Conservation (phyloP, 2,888 invertebrate genomes). For the Amaurobius ferox region DNA sequence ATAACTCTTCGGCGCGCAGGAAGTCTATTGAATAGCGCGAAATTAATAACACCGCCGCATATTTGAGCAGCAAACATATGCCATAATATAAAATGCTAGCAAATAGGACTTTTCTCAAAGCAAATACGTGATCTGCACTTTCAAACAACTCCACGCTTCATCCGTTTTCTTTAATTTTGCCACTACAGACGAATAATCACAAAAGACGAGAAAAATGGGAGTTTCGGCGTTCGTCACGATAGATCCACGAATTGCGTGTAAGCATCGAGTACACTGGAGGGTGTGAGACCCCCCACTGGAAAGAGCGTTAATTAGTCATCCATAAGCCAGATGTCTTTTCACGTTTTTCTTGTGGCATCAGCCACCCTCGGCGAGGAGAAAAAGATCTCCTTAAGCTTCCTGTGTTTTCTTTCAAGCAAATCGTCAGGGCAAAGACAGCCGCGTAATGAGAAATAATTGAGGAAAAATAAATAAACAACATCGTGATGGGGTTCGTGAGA, state of each 20-base stretch:
- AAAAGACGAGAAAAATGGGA: constrained; percentile 18
- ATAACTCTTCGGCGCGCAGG: constrained; percentile 58
- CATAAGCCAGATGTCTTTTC: constrained; percentile 44
- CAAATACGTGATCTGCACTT: constrained; percentile 40
- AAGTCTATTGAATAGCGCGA: constrained; percentile 55
- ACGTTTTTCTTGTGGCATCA: background rate
- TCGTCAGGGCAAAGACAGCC: background rate
- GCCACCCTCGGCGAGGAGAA: background rate
- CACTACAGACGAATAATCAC: background rate
- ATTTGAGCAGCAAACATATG: constrained; percentile 40
- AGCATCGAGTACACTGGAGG: background rate
- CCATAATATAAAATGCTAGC: constrained; percentile 38
- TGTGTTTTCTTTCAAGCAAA: constrained; percentile 3
- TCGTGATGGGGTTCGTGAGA: background rate
- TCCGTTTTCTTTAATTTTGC: background rate
- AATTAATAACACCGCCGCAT: constrained; percentile 46
- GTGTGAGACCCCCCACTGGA: constrained; percentile 8
- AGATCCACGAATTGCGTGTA: constrained; percentile 18
- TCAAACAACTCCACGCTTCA: constrained; percentile 8
- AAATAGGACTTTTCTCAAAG: constrained; percentile 31
- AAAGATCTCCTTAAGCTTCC: background rate
- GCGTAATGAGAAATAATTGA: constrained; percentile 12
- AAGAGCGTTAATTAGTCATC: constrained; percentile 59
- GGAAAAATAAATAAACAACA: background rate
- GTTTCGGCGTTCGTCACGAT: constrained; percentile 3